Evolutionary conservation across 2,888 invertebrate species (phyloP), one percentile per base, ranked within the genome.

Genomic region (Horisme vitalbata): DNA sequence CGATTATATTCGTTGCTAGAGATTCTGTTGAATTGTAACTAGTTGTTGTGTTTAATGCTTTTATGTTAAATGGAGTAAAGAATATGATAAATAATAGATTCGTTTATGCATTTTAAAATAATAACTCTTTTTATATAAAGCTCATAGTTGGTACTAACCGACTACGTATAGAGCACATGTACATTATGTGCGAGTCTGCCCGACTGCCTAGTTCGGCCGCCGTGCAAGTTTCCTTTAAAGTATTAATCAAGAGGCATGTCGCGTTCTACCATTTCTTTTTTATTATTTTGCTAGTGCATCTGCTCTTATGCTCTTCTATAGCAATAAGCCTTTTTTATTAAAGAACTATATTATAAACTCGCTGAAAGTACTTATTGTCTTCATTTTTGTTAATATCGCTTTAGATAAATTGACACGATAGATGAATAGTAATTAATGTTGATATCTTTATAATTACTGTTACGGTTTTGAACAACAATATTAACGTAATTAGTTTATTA

Each of bases 161-260:
- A 24, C 27, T 46, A 44, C 28, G 26, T 41, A 47, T 27, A 38
- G n/a, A 57, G 57, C 41, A 53, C 38, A 48, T 39, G 41, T 53
- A 37, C 46, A 41, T 47, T 57, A 55, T 41, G 38, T 37, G 43
- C 49, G 41, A 37, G 44, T 36, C 12, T 28, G 18, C 50, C 61
- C 57, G 65, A 56, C 65, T 68, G 63, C 69, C 71, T 72, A 70
- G 72, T 66, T 67, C 58, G 65, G 66, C 60, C 56, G 57, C 65
- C 53, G 69, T 61, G 58, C 79, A 80, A 78, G 82, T 82, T 83
- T 79, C 83, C 81, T 84, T 83, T 79, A 79, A 78, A 76, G 79
- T 75, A 80, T 79, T 81, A 79, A 81, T 82, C 78, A 82, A 79
- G 75, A 72, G 66, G 63, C 76, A 67, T 75, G 78, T 78, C 59